Evolutionary conservation across 2,113 vertebrate species (phyloP), one percentile per base, ranked within the genome.

Genomic region (Gymnogyps californianus): DNA sequence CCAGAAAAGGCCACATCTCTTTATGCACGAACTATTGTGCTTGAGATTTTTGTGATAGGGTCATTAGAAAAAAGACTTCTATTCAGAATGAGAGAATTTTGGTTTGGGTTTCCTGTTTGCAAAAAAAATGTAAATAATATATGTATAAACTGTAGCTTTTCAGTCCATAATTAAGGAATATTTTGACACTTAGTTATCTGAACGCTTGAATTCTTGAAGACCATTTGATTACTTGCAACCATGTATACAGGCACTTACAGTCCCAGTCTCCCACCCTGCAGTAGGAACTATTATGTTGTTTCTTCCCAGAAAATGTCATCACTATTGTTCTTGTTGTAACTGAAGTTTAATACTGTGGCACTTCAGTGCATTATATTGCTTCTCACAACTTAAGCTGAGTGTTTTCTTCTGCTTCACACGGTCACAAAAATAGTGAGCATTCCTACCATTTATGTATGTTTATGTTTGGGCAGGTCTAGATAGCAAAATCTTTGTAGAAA

Each of bases 1-100:
- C 90, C 82, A 88, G 89, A 80, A 94, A 91, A 93, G 95, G 96
- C 88, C 85, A 47, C 75, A 79, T 87, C 78, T 72, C 93, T 93
- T 91, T 83, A 34, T 59, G 21, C 49, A 36, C 28, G 59, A 86
- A 82, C n/a, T 66, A 49, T 76, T 24, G 47, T 58, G 58, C 82
- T 86, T 76, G 28, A 57, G 40, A 51, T 55, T 61, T 84, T 66
- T 65, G 21, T 2, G 1, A 4, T 32, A 34, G 28, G 49, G 61
- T 77, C 54, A 32, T 71, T 72, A 34, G 47, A n/a, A 62, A 78
- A 62, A 55, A 74, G 54, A 24, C 4, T 24, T 72, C 22, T 42
- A 1, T 58, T 69, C 70, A 38, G 44, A 71, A 64, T 31, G 10
- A 42, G 51, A 83, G 31, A 49, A 25, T 70, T 51, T 62, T 44